Conservation (phyloP, 2,113 vertebrate species). For the Thalassoma bifasciatum region DNA sequence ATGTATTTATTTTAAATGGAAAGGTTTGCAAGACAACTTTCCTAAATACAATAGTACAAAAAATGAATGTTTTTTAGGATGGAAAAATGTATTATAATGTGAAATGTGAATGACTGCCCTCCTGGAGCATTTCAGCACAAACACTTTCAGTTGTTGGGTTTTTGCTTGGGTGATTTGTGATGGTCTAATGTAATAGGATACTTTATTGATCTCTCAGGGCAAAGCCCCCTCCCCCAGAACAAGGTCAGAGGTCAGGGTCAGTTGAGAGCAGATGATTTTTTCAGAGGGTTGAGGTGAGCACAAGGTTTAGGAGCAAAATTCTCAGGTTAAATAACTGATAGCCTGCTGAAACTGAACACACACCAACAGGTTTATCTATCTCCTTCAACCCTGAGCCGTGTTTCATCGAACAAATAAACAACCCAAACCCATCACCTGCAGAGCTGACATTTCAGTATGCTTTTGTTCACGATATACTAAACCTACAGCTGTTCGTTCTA, state of each 20-base stretch:
- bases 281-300: not conserved
- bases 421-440: not conserved
- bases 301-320: not conserved
- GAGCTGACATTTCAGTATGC: not conserved
- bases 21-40: not conserved
- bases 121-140: not conserved
- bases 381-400: not conserved
- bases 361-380: not conserved
- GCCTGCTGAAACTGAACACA: not conserved
- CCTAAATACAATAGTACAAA: not conserved
- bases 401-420: not conserved
- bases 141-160: not conserved
- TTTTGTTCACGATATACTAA: not conserved
- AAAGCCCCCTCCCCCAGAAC: conserved; percentile 7
- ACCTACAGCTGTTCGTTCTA: not conserved
- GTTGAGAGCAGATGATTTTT: conserved; percentile 24
- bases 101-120: not conserved
- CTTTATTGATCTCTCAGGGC: conserved; percentile 38
- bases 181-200: conserved; percentile 17
- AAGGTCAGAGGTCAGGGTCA: conserved; percentile 48
- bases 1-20: not conserved
- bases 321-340: conserved; percentile 1
- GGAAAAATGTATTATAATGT: not conserved
- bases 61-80: no score
- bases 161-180: not conserved